Base-by-base conservation (phyloP, 1,140 invertebrate species). In the Leptonema lineaticorne region DNA sequence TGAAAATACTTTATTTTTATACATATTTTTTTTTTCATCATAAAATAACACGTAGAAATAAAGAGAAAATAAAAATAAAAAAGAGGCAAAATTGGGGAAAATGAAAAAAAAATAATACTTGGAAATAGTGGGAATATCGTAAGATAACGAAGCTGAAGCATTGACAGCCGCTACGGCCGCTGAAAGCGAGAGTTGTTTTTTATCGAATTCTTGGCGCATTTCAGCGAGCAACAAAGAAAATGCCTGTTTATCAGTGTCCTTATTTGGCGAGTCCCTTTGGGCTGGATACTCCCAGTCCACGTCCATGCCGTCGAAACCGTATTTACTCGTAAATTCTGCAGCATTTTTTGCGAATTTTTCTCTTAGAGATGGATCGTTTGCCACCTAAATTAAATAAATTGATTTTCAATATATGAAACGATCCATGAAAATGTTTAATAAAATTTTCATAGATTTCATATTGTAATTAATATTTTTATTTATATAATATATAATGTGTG, bases 201-300 rank as follows among this genome's bases (percentile, higher is more conserved):
- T 76, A 18, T 82, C 77, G 64, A 90, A 88, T 57, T 79, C 84
- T 28, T 79, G 76, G 69, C 79, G 84, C 0, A 90, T 68, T 74
- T 90, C 88, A 63, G 79, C 82, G 0, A 89, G 68, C 0, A 90
- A 70, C 64, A 78, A 74, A 59, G 84, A 73, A 75, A 81, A 84
- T 75, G 87, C 81, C 30, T 75, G 68, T 3, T 79, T 75, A 72
- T 85, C 78, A 57, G 81, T 82, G 69, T 83, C 81, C 2, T 77
- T 76, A 1, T 84, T 64, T 7, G 80, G 78, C 1, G 87, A 85
- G 50, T 89, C 89, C 45, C 89, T 77, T 70, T 87, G 85, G 11
- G 80, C 84, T 0, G 90, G 91, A 74, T 92, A 92, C 69, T 93
- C 91, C 91, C 91, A 93, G 75, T 93, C 91, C 11, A 94, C 18